Evolutionary conservation across 2,113 vertebrate genomes (phyloP).

Genomic region (Cacatua alba): DNA sequence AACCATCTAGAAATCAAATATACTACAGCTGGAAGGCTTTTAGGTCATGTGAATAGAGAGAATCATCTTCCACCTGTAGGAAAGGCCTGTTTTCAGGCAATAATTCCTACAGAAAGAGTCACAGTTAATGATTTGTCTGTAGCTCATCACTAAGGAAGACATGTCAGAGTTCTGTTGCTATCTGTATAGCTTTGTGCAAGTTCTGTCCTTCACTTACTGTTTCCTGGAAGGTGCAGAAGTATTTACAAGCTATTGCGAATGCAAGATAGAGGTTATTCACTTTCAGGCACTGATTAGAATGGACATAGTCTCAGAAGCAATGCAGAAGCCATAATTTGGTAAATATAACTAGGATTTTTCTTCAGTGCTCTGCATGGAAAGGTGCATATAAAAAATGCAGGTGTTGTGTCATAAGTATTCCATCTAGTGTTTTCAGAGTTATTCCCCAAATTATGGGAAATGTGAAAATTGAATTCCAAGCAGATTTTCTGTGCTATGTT

Average conservation of each 20-base stretch:
- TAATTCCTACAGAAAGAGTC: background rate
- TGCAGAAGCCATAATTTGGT: background rate
- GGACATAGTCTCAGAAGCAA: background rate
- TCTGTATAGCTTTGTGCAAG: background rate
- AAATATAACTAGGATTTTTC: background rate
- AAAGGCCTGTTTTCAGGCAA: background rate
- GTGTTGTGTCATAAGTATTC: background rate
- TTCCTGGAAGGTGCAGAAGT: no score
- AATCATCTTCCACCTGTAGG: background rate
- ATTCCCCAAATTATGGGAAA: background rate
- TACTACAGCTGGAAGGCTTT: background rate
- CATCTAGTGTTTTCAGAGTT: background rate
- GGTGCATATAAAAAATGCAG: background rate
- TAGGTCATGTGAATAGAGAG: fast-evolving
- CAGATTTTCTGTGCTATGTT: background rate
- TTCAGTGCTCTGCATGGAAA: background rate
- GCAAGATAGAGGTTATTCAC: no score
- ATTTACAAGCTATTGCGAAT: no score
- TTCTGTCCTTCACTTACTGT: background rate
- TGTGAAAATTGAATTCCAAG: background rate
- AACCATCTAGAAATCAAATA: background rate
- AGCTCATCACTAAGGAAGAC: background rate
- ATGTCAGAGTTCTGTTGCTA: background rate
- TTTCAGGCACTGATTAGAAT: no score
- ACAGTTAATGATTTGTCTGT: background rate